These are phyloP conservation scores for Eupithecia insigniata DNA, from an alignment of 2,888 invertebrate species.

Conservation along the genomic window DNA sequence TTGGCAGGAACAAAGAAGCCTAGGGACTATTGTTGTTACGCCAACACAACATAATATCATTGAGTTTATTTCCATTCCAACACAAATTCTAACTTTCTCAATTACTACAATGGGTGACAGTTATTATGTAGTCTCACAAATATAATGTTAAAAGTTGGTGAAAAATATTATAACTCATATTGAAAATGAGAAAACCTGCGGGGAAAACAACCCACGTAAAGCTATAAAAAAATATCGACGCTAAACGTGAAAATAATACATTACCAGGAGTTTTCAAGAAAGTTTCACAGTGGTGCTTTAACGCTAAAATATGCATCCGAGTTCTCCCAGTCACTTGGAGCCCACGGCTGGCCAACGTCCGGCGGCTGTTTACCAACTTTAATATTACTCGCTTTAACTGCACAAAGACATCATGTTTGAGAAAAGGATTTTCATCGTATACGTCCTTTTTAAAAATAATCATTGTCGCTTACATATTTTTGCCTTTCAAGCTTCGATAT, in stretches of 20 bases:
- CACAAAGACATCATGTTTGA: slow-evolving; percentile 42
- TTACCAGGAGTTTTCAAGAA: slow-evolving; percentile 73
- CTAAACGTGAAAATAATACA: slow-evolving; percentile 74
- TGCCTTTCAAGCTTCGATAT: no score
- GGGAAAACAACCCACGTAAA: background rate
- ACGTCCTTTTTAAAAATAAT: slow-evolving; percentile 46
- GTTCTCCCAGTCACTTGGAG: slow-evolving; percentile 72
- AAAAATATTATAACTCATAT: slow-evolving; percentile 20
- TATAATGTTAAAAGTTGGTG: slow-evolving; percentile 21
- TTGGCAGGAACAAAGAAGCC: background rate
- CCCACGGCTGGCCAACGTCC: slow-evolving; percentile 56
- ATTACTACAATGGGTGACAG: slow-evolving; percentile 10
- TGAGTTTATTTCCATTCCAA: slow-evolving; percentile 13
- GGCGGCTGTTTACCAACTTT: slow-evolving; percentile 69
- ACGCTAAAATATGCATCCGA: slow-evolving; percentile 80
- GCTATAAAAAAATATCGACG: slow-evolving; percentile 28
- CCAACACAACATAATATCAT: slow-evolving; percentile 1
- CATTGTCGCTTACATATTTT: no score
- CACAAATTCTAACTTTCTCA: slow-evolving; percentile 12
- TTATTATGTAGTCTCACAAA: slow-evolving; percentile 11
- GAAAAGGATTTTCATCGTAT: slow-evolving; percentile 39
- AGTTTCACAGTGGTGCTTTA: slow-evolving; percentile 66
- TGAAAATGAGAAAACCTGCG: slow-evolving; percentile 9
- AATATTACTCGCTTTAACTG: slow-evolving; percentile 58
- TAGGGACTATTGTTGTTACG: slow-evolving; percentile 6